These are phyloP conservation scores for Lacanobia wlatinum DNA, from an alignment of 2,888 invertebrate genomes.

Conservation along the genomic window DNA sequence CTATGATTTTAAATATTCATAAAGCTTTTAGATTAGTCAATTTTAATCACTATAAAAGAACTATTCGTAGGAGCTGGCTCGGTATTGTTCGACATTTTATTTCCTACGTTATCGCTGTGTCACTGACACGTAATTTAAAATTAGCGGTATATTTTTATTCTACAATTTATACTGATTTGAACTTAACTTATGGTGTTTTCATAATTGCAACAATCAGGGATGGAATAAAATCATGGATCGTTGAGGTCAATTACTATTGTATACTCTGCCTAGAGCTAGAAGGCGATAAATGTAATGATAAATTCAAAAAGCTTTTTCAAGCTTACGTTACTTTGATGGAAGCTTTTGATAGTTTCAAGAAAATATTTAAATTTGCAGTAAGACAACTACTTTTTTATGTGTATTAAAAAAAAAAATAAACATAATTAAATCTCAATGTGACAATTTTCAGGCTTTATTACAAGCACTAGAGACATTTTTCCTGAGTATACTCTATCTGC, in stretches of 20 bases:
- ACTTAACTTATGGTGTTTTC: slow-evolving; percentile 5
- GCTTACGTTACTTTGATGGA: slow-evolving; percentile 11
- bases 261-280: not conserved
- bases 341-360: slow-evolving; percentile 14
- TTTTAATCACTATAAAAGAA: not conserved
- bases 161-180: slow-evolving; percentile 16
- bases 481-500: slow-evolving; percentile 18
- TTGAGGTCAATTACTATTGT: slow-evolving; percentile 7
- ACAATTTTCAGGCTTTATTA: slow-evolving; percentile 6
- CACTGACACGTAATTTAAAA: not conserved
- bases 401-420: not conserved
- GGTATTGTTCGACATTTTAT: not conserved
- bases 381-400: not conserved
- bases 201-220: slow-evolving; percentile 11
- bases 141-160: slow-evolving; percentile 4
- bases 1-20: slow-evolving; percentile 29
- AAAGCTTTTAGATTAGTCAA: slow-evolving; percentile 7
- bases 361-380: slow-evolving; percentile 23
- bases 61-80: not conserved
- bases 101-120: not conserved
- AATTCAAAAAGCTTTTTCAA: slow-evolving; percentile 8
- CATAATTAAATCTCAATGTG: not conserved
- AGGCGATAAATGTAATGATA: slow-evolving; percentile 10
- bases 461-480: slow-evolving; percentile 12
- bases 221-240: slow-evolving; percentile 8